Conservation (phyloP, 2,888 invertebrate genomes). For the Troides oblongomaculatus region DNA sequence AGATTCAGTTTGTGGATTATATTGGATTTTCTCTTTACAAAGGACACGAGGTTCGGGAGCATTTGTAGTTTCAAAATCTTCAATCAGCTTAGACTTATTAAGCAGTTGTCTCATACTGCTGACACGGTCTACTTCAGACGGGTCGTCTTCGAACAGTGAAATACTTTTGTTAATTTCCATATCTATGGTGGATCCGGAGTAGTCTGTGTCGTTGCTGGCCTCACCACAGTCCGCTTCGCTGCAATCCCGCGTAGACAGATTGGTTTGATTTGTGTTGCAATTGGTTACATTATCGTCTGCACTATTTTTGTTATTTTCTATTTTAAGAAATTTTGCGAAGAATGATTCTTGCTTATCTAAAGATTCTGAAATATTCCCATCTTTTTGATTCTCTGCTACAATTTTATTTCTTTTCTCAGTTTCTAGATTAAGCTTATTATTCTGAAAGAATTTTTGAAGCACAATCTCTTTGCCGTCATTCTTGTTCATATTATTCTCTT, state of each 20-base stretch:
- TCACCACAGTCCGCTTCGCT: slow-evolving; percentile 55
- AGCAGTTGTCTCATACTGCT: slow-evolving; percentile 60
- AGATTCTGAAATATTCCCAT: slow-evolving; percentile 38
- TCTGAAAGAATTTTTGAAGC: slow-evolving; percentile 54
- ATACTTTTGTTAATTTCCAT: slow-evolving; percentile 73
- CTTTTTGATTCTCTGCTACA: slow-evolving; percentile 31
- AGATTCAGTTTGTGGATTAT: slow-evolving; percentile 29
- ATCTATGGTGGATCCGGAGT: slow-evolving; percentile 70
- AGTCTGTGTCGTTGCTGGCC: slow-evolving; percentile 64
- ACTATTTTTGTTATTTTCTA: slow-evolving; percentile 23
- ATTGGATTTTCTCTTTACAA: slow-evolving; percentile 13
- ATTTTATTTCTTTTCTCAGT: slow-evolving; percentile 32
- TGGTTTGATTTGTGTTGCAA: slow-evolving; percentile 24
- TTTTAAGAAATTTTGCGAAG: slow-evolving; percentile 65
- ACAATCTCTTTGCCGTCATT: slow-evolving; percentile 55
- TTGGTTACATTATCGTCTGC: not conserved
- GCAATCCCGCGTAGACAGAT: slow-evolving; percentile 51
- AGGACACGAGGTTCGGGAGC: not conserved
- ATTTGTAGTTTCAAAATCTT: slow-evolving; percentile 25
- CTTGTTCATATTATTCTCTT: slow-evolving; percentile 33
- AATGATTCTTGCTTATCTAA: slow-evolving; percentile 71
- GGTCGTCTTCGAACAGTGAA: slow-evolving; percentile 67
- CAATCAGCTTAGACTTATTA: slow-evolving; percentile 42
- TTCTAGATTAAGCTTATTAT: slow-evolving; percentile 8
- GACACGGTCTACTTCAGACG: slow-evolving; percentile 53